phyloP scores from a whole-genome alignment of 2,888 invertebrate genomes.

The Pecten maximus region DNA sequence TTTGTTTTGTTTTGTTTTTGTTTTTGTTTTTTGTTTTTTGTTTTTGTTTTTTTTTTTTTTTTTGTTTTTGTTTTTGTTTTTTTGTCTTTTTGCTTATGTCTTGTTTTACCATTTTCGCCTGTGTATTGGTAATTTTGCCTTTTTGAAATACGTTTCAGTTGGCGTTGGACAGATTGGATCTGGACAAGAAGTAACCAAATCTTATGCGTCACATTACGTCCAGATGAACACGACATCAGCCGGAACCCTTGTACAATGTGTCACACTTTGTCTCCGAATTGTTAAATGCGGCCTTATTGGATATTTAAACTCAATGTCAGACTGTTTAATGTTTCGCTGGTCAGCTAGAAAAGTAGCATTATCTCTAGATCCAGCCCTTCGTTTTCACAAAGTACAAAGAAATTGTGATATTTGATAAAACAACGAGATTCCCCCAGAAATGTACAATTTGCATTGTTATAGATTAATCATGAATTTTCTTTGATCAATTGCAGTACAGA shows the following conservation, averaged over 20 bases:
- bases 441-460: too few species aligned
- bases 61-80: too few species aligned
- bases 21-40: too few species aligned
- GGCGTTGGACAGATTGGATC: background rate
- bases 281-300: background rate
- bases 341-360: background rate
- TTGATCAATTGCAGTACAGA: too few species aligned
- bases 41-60: too few species aligned
- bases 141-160: too few species aligned
- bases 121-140: too few species aligned
- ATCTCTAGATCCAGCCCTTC: background rate
- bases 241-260: background rate
- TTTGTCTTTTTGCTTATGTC: too few species aligned
- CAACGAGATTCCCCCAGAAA: background rate
- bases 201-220: background rate
- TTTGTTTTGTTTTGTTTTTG: too few species aligned
- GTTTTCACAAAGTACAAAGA: background rate
- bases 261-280: background rate
- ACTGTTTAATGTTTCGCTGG: background rate
- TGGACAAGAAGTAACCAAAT: background rate
- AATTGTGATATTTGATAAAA: background rate
- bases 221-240: background rate
- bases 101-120: too few species aligned
- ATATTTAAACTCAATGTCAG: background rate
- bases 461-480: too few species aligned